Percentiles rank a stretch among this genome's conserved stretches.
phyloP scores from a whole-genome alignment of 2,888 invertebrate species.

The Chrysina gloriosa region DNA sequence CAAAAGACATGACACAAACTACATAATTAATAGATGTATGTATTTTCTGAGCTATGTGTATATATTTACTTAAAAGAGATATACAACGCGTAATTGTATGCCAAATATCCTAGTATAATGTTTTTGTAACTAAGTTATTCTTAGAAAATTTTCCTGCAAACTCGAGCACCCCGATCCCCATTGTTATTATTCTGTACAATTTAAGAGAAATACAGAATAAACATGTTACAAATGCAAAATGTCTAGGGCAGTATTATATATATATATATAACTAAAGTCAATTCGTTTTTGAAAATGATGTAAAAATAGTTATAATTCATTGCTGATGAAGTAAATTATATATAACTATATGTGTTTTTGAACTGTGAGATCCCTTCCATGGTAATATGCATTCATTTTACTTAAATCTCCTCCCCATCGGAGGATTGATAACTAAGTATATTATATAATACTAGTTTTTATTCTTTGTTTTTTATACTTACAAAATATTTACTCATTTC shows the following conservation, averaged over 20 bases:
- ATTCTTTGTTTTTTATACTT: no score
- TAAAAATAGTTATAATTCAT: slow-evolving; percentile 62
- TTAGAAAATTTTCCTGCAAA: slow-evolving; percentile 15
- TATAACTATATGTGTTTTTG: slow-evolving; percentile 63
- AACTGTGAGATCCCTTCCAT: slow-evolving; percentile 56
- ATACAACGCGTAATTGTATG: slow-evolving; percentile 63
- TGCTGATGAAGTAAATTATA: slow-evolving; percentile 63
- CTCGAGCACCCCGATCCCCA: background rate
- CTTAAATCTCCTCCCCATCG: no score
- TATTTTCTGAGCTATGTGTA: slow-evolving; percentile 65
- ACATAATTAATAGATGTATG: slow-evolving; percentile 61
- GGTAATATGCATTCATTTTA: no score
- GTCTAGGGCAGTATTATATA: slow-evolving; percentile 60
- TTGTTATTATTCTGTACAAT: slow-evolving; percentile 19
- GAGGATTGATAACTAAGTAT: no score
- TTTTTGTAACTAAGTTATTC: slow-evolving; percentile 53
- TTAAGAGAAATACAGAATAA: slow-evolving; percentile 45
- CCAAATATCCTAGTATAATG: slow-evolving; percentile 62
- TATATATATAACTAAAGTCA: slow-evolving; percentile 58
- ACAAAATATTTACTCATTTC: no score
- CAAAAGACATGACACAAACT: slow-evolving; percentile 49
- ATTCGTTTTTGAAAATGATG: slow-evolving; percentile 64
- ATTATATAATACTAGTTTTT: no score
- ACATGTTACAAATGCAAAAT: slow-evolving; percentile 56
- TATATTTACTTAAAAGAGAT: slow-evolving; percentile 57